Base-by-base conservation (phyloP, 2,888 invertebrate species). In the Drosophila maculinotata region DNA sequence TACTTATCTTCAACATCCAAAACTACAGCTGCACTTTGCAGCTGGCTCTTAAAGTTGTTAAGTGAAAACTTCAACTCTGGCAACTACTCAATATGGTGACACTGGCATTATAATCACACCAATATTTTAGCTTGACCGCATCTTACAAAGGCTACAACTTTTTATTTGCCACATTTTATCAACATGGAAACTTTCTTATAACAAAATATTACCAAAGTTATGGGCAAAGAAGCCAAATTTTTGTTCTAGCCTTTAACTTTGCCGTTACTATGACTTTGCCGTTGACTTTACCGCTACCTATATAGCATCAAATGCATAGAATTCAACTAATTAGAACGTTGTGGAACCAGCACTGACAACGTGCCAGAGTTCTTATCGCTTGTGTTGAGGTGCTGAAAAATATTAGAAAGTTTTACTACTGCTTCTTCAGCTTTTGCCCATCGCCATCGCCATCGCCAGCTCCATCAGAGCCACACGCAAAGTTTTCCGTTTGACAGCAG, bases 161-260 rank as follows among this genome's bases (percentile, higher is more conserved):
- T 88, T 69, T 74, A 74, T 86, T 83, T 69, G 76, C 74, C 85
- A 83, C 87, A 83, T 83, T 86, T 83, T 83, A 86, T 87, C 83
- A 72, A 64, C 76, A 83, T 81, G 67, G 66, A 79, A 83, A 88
- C 72, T 84, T 88, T 80, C 47, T 59, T 81, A 76, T 71, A 84
- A 80, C 84, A 80, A 86, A 80, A 83, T 75, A 86, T 84, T 88
- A 75, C 62, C 63, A 80, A 84, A 88, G 88, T 84, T 84, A 76
- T 86, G 75, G 68, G 71, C 71, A 80, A 80, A 65, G 62, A 73
- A 62, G 75, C 56, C 53, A 72, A 84, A 76, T 48, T 58, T 58
- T 69, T 35, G 26, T 64, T 75, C 47, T 25, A 20, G 20, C 44
- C 20, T 36, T 69, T 36, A 51, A 51, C 51, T 51, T 51, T 45